Conservation (phyloP, 2,888 invertebrate species). For the Neelides folsomi region DNA sequence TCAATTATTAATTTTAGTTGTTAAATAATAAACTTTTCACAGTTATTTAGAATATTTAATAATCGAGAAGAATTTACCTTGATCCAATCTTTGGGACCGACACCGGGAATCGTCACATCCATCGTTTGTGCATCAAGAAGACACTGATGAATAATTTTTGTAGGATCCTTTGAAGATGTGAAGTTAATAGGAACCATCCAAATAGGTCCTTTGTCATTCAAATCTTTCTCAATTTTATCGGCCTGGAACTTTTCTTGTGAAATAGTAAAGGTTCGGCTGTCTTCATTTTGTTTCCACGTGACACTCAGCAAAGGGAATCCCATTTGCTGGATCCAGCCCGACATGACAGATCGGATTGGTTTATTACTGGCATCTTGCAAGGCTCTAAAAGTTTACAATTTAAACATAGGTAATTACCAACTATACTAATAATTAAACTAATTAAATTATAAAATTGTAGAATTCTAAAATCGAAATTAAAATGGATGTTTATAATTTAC, state of each 20-base stretch:
- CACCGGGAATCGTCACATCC: slow-evolving; percentile 56
- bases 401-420: no score
- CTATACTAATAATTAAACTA: no score
- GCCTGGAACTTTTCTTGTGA: slow-evolving; percentile 76
- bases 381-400: slow-evolving; percentile 18
- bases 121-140: slow-evolving; percentile 50
- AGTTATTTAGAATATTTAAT: no score
- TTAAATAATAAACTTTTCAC: no score
- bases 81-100: slow-evolving; percentile 64
- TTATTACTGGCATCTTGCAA: slow-evolving; percentile 39
- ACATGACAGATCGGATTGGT: slow-evolving; percentile 41
- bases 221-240: slow-evolving; percentile 49
- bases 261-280: slow-evolving; percentile 54
- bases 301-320: slow-evolving; percentile 42
- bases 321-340: slow-evolving; percentile 44
- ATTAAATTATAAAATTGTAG: no score
- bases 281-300: slow-evolving; percentile 4
- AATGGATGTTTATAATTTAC: background rate
- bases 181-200: slow-evolving; percentile 87
- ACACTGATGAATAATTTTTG: slow-evolving; percentile 43
- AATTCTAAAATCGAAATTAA: no score
- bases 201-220: slow-evolving; percentile 37
- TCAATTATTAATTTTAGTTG: no score
- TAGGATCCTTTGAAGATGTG: slow-evolving; percentile 59
- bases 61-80: slow-evolving; percentile 42